A percentile compares a stretch with the other conserved stretches of the same genome.
These are phyloP conservation scores for Lanistes nyassanus DNA, from an alignment of 1,140 invertebrate species.

Conservation along the genomic window DNA sequence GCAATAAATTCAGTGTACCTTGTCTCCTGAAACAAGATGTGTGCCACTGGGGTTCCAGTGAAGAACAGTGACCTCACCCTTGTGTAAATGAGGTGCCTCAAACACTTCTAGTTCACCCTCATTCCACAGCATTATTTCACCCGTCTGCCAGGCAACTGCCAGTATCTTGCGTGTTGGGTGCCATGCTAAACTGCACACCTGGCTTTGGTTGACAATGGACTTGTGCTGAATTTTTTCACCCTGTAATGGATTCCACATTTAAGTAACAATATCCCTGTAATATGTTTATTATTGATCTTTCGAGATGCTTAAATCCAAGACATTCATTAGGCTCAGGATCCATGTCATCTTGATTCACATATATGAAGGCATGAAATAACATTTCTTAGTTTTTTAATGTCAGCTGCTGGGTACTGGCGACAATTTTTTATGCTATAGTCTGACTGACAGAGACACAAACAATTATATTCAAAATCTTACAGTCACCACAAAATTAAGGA, in stretches of 20 bases:
- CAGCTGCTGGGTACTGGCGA: no score
- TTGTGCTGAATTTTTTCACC: conserved; percentile 82
- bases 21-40: conserved; percentile 74
- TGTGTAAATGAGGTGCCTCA: conserved; percentile 81
- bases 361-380: no score
- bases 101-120: conserved; percentile 76
- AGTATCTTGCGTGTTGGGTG: conserved; percentile 86
- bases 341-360: no score
- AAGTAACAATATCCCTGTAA: no score
- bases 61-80: conserved; percentile 80
- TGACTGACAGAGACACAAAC: no score
- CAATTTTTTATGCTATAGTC: no score
- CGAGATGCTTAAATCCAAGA: no score
- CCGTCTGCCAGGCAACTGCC: conserved; percentile 90
- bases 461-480: no score
- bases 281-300: no score
- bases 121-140: conserved; percentile 85
- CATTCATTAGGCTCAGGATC: no score
- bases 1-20: conserved; percentile 35
- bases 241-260: conserved; percentile 72
- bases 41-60: conserved; percentile 82
- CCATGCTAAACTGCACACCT: conserved; percentile 81
- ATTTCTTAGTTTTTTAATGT: no score
- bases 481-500: no score
- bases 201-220: conserved; percentile 70